These are phyloP conservation scores for Thunnus albacares DNA, from an alignment of 2,797 vertebrate genomes.

Conservation along the genomic window DNA sequence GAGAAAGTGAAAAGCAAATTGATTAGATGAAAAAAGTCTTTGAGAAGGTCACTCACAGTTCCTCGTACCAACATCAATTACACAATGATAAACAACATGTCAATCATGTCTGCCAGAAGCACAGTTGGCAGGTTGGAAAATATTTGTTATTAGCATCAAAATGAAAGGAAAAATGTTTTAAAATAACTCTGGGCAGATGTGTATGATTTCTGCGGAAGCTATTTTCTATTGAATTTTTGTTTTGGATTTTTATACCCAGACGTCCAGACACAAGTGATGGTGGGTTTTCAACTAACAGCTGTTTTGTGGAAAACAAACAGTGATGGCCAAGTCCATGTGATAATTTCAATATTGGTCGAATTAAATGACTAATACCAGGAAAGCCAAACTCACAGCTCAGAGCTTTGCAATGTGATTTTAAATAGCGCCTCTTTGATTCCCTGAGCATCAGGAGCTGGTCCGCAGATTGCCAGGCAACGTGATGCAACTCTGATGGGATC, in stretches of 20 bases:
- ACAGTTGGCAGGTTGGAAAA: conserved; percentile 41
- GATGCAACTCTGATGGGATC: conserved; percentile 57
- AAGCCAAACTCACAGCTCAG: conserved; percentile 38
- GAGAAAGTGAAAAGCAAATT: neutral
- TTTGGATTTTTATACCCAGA: conserved; percentile 23
- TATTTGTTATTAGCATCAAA: conserved; percentile 42
- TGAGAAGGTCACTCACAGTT: conserved; percentile 20
- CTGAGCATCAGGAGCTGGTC: conserved; percentile 34
- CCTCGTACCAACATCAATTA: neutral
- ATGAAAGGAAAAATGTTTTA: conserved; percentile 26
- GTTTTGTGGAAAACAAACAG: conserved; percentile 33
- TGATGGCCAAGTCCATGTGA: conserved; percentile 14
- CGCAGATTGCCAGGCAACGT: conserved; percentile 34
- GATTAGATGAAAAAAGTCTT: conserved; percentile 2
- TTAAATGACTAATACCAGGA: conserved; percentile 21
- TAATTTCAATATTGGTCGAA: conserved; percentile 40
- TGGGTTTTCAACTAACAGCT: conserved; percentile 30
- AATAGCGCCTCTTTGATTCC: conserved; percentile 37
- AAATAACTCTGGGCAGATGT: conserved; percentile 37
- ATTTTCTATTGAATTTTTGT: conserved; percentile 15
- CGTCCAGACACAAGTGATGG: conserved; percentile 16
- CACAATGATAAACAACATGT: conserved; percentile 27
- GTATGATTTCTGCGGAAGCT: conserved; percentile 20
- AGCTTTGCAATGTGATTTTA: conserved; percentile 34
- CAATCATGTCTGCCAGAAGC: conserved; percentile 33